Base-by-base conservation (phyloP, 2,113 vertebrate species). In the Corythaeola cristata region DNA sequence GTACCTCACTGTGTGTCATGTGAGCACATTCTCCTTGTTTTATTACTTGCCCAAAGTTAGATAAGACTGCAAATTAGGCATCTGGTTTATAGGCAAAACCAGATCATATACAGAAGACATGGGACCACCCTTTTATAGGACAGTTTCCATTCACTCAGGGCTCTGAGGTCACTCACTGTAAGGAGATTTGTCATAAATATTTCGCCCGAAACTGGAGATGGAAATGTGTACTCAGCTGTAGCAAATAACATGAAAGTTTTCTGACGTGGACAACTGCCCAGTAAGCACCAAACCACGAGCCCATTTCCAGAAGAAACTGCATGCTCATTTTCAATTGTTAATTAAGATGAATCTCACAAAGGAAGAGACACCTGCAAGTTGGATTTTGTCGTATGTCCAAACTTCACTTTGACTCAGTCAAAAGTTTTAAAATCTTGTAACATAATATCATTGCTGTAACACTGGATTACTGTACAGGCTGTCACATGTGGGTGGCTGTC, bases 401-500 rank as follows among this genome's bases (percentile, higher is more conserved):
- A 93, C 37, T 50, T 84, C n/a, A 52, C 9, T 50, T 64, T 32
- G 80, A 93, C 22, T 69, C 35, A 73, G 63, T 53, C 45, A 67
- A 82, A 84, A 86, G 47, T 55, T 89, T 66, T 23, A 76, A 88
- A 90, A 45, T 47, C 30, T 90, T 62, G 50, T 50, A 66, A 12
- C 12, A 17, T 28, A 91, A 45, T 50, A 62, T 56, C 27, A 15
- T 80, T 82, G 52, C 68, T 80, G 41, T 68, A 68, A 83, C 69
- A 47, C 4, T 95, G 55, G 68, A 71, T 90, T 90, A 75, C 55
- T 95, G 75, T 86, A 84, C 15, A 95, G 64, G 79, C 83, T 94
- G 84, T 95, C 96, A 95, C 52, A 75, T 64, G 69, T 77, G 93
- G 74, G 88, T 73, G 90, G 82, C 91, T 97, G 49, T 96, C 84